These are phyloP conservation scores for Calephelis perditalis DNA, from an alignment of 2,888 invertebrate genomes.

Conservation along the genomic window DNA sequence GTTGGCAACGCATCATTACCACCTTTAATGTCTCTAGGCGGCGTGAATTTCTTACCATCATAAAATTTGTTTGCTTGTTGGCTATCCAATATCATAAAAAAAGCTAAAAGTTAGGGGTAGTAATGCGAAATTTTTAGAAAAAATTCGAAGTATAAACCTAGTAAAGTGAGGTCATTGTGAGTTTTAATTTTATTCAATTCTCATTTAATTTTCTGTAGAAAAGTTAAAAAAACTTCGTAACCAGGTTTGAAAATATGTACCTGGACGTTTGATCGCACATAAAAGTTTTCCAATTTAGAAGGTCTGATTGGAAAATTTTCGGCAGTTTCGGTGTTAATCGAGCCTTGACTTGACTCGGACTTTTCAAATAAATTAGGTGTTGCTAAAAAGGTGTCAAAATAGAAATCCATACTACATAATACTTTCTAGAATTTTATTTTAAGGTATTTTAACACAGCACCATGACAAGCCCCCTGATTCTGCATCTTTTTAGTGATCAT, in stretches of 20 bases:
- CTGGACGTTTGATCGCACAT: conserved; percentile 76
- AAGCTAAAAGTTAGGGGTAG: too few species aligned
- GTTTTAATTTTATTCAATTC: conserved; percentile 21
- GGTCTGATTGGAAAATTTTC: conserved; percentile 76
- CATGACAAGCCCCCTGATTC: too few species aligned
- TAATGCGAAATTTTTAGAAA: too few species aligned
- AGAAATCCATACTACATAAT: background rate
- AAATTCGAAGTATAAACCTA: too few species aligned
- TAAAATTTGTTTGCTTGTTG: too few species aligned
- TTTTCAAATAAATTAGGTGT: conserved; percentile 57
- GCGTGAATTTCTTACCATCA: too few species aligned
- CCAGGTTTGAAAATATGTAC: conserved; percentile 64
- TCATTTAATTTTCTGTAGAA: conserved; percentile 27
- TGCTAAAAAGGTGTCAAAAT: conserved; percentile 24
- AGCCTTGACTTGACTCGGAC: conserved; percentile 63
- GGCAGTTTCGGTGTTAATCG: conserved; percentile 73
- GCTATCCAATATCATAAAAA: too few species aligned
- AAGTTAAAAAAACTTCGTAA: conserved; percentile 53
- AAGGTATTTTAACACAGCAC: too few species aligned
- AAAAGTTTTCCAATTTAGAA: conserved; percentile 78
- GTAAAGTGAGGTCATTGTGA: conserved; percentile 4
- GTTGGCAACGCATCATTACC: too few species aligned
- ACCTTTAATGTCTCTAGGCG: too few species aligned
- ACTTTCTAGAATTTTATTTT: too few species aligned
- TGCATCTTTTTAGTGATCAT: too few species aligned